phyloP scores from a whole-genome alignment of 2,113 vertebrate genomes.

The Ibidorhyncha struthersii region DNA sequence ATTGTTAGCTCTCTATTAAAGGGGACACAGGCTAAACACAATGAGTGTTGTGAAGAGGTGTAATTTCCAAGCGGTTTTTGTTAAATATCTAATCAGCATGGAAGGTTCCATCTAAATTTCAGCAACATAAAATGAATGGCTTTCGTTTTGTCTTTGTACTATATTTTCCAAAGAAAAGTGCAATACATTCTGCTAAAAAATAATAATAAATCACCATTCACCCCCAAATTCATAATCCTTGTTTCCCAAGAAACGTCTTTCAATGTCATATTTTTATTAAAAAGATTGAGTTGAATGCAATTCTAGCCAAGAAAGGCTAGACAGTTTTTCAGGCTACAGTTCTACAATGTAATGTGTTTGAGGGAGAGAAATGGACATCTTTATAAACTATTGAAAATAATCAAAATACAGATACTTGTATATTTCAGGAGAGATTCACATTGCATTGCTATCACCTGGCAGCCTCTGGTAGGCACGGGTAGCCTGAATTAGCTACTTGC shows the following conservation, averaged over 20 bases:
- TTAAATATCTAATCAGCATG: constrained; percentile 32
- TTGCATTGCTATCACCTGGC: not conserved
- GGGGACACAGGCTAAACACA: not conserved
- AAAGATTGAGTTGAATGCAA: not conserved
- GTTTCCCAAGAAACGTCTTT: not conserved
- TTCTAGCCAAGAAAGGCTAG: not conserved
- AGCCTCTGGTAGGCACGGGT: not conserved
- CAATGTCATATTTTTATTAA: not conserved
- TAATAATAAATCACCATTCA: not conserved
- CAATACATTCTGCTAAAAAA: not conserved
- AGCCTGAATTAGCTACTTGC: not conserved
- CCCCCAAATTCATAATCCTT: not conserved
- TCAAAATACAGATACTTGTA: not conserved
- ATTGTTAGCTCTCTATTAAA: constrained; percentile 46
- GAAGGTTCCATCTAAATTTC: not conserved
- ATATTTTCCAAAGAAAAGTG: not conserved
- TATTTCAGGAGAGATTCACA: not conserved
- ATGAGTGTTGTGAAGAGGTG: not conserved
- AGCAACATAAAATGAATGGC: not conserved
- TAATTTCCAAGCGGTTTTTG: constrained; percentile 36
- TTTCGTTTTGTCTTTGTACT: not conserved
- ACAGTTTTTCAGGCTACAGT: not conserved
- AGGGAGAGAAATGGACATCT: not conserved
- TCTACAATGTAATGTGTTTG: not conserved
- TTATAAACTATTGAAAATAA: not conserved